These are phyloP conservation scores for Apantesis nais DNA, from an alignment of 2,888 invertebrate species.

Conservation along the genomic window DNA sequence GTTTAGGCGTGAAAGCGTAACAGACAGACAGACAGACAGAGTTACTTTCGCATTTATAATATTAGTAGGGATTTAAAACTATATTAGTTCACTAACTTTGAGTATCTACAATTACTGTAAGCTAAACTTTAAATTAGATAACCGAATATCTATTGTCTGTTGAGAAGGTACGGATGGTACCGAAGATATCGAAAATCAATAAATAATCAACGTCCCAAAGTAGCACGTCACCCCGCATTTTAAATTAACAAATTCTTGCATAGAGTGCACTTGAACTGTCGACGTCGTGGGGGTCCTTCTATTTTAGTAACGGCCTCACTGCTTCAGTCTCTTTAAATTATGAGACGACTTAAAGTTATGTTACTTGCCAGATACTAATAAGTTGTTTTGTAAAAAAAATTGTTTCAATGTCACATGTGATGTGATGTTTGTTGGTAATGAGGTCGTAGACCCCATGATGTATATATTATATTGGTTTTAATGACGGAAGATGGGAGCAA, in stretches of 20 bases:
- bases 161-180: not conserved
- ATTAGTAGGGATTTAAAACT: too few species aligned
- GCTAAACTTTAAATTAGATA: not conserved
- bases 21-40: too few species aligned
- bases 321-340: constrained; percentile 49
- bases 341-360: constrained; percentile 22
- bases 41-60: too few species aligned
- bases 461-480: constrained; percentile 40
- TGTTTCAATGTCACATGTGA: constrained; percentile 39
- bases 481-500: constrained; percentile 34
- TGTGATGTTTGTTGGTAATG: constrained; percentile 30
- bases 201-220: constrained; percentile 23
- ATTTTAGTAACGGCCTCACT: constrained; percentile 49
- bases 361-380: constrained; percentile 20
- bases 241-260: constrained; percentile 41
- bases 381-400: constrained; percentile 21
- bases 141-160: not conserved
- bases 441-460: constrained; percentile 45
- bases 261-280: constrained; percentile 34
- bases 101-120: not conserved
- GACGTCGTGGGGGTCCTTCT: constrained; percentile 52
- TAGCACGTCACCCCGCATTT: constrained; percentile 30
- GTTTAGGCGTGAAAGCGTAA: too few species aligned
- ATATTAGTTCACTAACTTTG: not conserved
- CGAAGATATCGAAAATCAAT: constrained; percentile 33